Evolutionary conservation across 2,888 invertebrate genomes (phyloP).

Genomic region (Nipponacmea schrenckii): DNA sequence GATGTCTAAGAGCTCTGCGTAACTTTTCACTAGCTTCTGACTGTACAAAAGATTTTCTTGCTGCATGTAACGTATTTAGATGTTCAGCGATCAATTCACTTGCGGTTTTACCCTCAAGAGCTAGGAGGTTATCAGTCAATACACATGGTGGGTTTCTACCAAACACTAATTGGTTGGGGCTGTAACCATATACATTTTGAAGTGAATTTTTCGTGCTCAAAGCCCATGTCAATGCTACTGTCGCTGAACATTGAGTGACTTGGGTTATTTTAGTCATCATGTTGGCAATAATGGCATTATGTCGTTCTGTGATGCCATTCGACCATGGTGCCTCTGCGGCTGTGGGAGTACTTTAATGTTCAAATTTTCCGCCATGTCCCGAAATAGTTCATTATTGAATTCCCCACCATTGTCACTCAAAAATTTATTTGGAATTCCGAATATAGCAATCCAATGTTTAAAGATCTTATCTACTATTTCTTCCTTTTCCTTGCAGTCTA

Average conservation of each 20-base stretch:
- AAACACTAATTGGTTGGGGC: background rate
- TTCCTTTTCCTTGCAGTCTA: background rate
- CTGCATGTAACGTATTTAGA: background rate
- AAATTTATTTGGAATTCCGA: background rate
- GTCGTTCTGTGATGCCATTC: background rate
- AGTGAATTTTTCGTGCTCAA: background rate
- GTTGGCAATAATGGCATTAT: conserved; percentile 4
- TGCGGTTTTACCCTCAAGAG: background rate
- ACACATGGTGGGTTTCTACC: conserved; percentile 1
- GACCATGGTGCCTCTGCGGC: conserved; percentile 2
- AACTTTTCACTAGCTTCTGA: background rate
- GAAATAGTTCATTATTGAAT: background rate
- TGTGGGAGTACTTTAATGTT: background rate
- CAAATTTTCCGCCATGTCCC: background rate
- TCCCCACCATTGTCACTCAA: conserved; percentile 8
- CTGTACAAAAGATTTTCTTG: background rate
- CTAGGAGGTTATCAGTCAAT: background rate
- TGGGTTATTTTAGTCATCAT: conserved; percentile 2
- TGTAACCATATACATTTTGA: background rate
- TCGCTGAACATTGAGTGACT: conserved; percentile 20
- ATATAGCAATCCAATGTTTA: background rate
- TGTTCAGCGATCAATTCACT: background rate
- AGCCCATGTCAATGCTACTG: background rate
- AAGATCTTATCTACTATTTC: background rate
- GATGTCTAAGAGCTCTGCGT: background rate